Percentiles rank a stretch among this genome's conserved stretches.
Conservation (phyloP, 2,797 vertebrate species). For the Enteromius fasciolatus region DNA sequence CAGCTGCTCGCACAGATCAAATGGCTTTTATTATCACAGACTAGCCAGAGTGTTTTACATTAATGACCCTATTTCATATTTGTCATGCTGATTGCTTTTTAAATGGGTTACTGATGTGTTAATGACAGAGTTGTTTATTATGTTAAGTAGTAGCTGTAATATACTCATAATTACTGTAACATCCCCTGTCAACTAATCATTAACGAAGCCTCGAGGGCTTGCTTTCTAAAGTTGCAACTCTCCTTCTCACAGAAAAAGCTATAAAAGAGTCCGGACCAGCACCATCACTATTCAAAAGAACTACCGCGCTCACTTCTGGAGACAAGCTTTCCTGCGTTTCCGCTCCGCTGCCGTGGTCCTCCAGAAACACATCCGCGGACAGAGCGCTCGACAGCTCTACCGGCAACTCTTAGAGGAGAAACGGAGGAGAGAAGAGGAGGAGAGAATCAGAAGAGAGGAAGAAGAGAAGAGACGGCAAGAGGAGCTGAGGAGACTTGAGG, state of each 20-base stretch:
- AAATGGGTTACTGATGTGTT: slow-evolving; percentile 1
- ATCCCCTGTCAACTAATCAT: neutral
- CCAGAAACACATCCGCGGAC: slow-evolving; percentile 87
- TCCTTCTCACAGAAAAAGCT: slow-evolving; percentile 81
- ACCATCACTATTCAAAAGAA: slow-evolving; percentile 89
- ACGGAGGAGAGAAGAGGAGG: slow-evolving; percentile 72
- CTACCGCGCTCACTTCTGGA: slow-evolving; percentile 88
- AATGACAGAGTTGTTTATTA: slow-evolving; percentile 8
- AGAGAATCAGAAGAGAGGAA: slow-evolving; percentile 62
- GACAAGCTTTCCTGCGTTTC: slow-evolving; percentile 78
- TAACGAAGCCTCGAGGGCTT: neutral
- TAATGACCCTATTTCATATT: slow-evolving; percentile 13
- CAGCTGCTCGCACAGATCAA: neutral
- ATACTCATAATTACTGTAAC: slow-evolving; percentile 2
- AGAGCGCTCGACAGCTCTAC: slow-evolving; percentile 77
- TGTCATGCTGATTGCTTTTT: neutral
- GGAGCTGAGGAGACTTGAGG: slow-evolving; percentile 62
- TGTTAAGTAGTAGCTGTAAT: neutral
- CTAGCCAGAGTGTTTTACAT: neutral
- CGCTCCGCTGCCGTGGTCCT: slow-evolving; percentile 80
- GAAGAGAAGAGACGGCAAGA: slow-evolving; percentile 73
- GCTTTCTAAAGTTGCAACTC: neutral
- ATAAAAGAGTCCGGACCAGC: slow-evolving; percentile 81
- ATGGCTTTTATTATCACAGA: neutral
- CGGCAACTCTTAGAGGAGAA: slow-evolving; percentile 80